phyloP scores from a whole-genome alignment of 2,113 vertebrate genomes.

The Corvus hawaiiensis region DNA sequence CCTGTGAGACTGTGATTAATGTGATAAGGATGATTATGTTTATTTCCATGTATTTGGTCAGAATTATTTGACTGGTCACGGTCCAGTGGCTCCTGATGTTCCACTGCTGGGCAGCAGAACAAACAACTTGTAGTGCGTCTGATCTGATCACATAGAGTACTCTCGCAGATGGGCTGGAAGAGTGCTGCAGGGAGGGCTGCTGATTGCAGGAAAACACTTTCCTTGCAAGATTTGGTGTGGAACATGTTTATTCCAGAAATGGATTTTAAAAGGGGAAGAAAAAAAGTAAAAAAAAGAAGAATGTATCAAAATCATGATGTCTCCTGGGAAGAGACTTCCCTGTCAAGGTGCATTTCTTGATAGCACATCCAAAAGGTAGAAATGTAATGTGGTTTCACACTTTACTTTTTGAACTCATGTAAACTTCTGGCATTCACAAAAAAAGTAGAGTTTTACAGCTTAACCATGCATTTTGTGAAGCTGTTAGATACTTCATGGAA shows the following conservation, averaged over 20 bases:
- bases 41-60: slow-evolving; percentile 30
- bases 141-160: background rate
- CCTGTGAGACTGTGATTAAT: background rate
- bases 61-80: slow-evolving; percentile 10
- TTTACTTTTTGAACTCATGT: background rate
- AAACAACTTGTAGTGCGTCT: background rate
- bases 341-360: slow-evolving; percentile 20
- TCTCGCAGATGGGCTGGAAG: background rate
- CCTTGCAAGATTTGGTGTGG: background rate
- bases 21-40: background rate
- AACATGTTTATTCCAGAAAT: background rate
- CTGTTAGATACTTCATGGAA: background rate
- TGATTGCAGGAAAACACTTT: background rate
- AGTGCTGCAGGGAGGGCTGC: background rate
- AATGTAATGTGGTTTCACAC: background rate
- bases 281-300: no score
- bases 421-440: background rate
- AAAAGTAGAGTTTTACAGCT: background rate
- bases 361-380: background rate
- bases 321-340: slow-evolving; percentile 5
- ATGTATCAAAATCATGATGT: background rate
- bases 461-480: background rate
- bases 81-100: slow-evolving; percentile 11
- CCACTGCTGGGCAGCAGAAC: slow-evolving; percentile 28
- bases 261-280: background rate